phyloP scores from a whole-genome alignment of 2,797 vertebrate species.

The Phaenicophaeus curvirostris region DNA sequence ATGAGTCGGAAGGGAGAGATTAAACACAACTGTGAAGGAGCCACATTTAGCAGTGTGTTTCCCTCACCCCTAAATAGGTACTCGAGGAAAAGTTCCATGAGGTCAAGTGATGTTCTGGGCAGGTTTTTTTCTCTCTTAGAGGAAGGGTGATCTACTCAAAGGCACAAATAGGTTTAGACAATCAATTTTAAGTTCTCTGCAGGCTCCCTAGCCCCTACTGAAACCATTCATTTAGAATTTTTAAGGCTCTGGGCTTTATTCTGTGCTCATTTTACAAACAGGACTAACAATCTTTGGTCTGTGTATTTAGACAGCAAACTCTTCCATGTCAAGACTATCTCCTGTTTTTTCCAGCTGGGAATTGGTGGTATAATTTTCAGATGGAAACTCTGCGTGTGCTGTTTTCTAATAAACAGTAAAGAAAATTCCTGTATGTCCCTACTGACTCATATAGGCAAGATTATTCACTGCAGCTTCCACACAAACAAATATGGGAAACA shows the following conservation, averaged over 20 bases:
- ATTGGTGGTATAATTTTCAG: not conserved
- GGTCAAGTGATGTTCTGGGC: not conserved
- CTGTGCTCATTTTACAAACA: not conserved
- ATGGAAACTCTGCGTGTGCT: not conserved
- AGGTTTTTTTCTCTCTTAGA: not conserved
- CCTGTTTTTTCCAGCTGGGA: not conserved
- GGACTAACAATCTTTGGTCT: not conserved
- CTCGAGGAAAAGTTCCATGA: not conserved
- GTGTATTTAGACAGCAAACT: not conserved
- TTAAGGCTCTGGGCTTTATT: not conserved
- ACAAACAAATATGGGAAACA: conserved; percentile 36
- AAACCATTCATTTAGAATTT: not conserved
- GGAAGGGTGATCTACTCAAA: not conserved
- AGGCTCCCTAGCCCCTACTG: not conserved
- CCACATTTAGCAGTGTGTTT: not conserved
- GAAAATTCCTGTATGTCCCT: not conserved
- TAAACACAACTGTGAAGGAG: not conserved
- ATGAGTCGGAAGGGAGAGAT: not conserved
- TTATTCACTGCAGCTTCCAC: conserved; percentile 11
- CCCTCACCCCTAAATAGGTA: not conserved
- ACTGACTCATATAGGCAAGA: not conserved
- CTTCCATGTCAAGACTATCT: not conserved
- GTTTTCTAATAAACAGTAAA: not conserved
- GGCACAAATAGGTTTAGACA: not conserved
- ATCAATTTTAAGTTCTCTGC: not conserved